Percentiles rank a stretch among this genome's conserved stretches.
phyloP scores from a whole-genome alignment of 2,888 invertebrate genomes.

The Endomychus coccineus region DNA sequence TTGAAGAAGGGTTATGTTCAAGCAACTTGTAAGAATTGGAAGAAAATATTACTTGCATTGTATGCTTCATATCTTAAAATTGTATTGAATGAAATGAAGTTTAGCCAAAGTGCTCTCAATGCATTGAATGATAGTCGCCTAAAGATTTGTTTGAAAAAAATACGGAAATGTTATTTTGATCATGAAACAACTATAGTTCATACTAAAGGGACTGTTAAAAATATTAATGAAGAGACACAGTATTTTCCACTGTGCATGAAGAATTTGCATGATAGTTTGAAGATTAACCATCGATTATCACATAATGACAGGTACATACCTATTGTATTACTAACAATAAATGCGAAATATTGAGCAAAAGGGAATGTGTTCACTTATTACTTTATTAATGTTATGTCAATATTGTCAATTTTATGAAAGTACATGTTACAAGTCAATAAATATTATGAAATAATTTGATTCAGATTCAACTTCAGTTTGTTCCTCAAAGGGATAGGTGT shows the following conservation, averaged over 20 bases:
- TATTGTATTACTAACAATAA: neutral
- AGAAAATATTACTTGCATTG: constrained; percentile 7
- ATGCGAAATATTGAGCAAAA: too few species aligned
- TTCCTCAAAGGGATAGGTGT: constrained; percentile 67
- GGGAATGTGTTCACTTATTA: too few species aligned
- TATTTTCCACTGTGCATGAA: constrained; percentile 61
- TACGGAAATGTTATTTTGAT: constrained; percentile 3
- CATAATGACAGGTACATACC: constrained; percentile 50
- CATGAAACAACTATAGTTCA: neutral
- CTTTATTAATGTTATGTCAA: too few species aligned
- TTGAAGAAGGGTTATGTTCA: constrained; percentile 9
- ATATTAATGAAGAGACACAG: constrained; percentile 43
- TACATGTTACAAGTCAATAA: too few species aligned
- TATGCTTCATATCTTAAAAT: constrained; percentile 8
- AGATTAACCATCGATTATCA: constrained; percentile 54
- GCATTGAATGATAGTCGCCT: constrained; percentile 10
- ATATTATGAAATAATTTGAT: too few species aligned
- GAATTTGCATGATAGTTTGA: constrained; percentile 50
- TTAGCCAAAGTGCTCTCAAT: constrained; percentile 5
- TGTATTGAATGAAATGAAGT: constrained; percentile 7
- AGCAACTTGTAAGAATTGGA: constrained; percentile 8
- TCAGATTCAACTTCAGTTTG: constrained; percentile 58
- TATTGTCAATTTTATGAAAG: too few species aligned
- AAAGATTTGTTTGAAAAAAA: neutral
- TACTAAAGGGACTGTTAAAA: constrained; percentile 20